Base-by-base conservation (phyloP, 2,888 invertebrate species). In the Taphrorychus bicolor region DNA sequence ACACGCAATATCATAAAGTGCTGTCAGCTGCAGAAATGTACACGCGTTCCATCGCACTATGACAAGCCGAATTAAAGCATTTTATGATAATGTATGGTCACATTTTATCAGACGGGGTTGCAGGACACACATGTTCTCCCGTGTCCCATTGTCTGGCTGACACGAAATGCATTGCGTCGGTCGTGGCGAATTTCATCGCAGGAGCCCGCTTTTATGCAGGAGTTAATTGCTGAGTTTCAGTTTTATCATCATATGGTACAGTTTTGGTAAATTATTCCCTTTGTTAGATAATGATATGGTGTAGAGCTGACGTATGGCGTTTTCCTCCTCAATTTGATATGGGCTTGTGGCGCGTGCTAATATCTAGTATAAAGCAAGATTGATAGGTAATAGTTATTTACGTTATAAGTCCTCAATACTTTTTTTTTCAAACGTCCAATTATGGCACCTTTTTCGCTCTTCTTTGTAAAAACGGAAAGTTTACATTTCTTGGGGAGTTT, bases 181-280 rank as follows among this genome's bases (percentile, higher is more conserved):
- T 59, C 60, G 24, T 56, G 49, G 60, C 67, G 32, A 58, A 67
- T 61, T 58, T 62, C 67, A 40, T 59, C 62, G 68, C 68, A 63
- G 68, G 58, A 59, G 42, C 68, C 68, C 63, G 68, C 63, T 59
- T 67, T 59, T 58, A 54, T 68, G 45, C 63, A 68, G 63, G 52
- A 63, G 67, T 58, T 54, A 68, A 68, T 68, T 67, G 62, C n/a
- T 45, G 49, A 49, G 60, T n/a, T 49, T 57, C 5, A 68, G 54
- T 67, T 62, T 62, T 61, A 67, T 67, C 58, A 58, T 32, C 58
- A 58, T 32, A 59, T 61, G 52, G 56, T 48, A 24, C 22, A 54
- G 62, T 68, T 68, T 62, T 23, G 59, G 59, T 68, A 54, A 62
- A 68, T 68, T 68, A 63, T 68, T 63, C 48, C 67, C 48, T 63